phyloP scores from a whole-genome alignment of 2,113 vertebrate species.

The Syngnathus floridae region DNA sequence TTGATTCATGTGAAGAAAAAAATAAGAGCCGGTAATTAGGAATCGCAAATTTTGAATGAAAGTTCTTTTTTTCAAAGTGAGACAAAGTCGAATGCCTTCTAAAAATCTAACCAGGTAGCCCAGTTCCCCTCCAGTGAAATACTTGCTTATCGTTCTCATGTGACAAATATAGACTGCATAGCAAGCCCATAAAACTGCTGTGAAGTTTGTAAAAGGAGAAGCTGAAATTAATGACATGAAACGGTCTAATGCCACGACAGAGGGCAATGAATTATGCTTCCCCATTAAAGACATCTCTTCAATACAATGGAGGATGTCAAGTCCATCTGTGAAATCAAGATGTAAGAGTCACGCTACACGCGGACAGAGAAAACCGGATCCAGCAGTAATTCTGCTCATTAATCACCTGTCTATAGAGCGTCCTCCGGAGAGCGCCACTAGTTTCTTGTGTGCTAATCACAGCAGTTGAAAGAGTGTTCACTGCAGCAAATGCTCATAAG shows the following conservation, averaged over 20 bases:
- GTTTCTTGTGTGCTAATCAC: slow-evolving; percentile 47
- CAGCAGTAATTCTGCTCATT: slow-evolving; percentile 52
- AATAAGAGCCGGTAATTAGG: not conserved
- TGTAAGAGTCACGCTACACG: slow-evolving; percentile 35
- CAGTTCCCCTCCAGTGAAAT: slow-evolving; percentile 6
- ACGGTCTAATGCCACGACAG: slow-evolving; percentile 6
- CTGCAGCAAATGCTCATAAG: slow-evolving; percentile 45
- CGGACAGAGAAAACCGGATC: slow-evolving; percentile 33
- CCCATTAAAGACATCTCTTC: slow-evolving; percentile 32
- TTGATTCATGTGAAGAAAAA: not conserved
- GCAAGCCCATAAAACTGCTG: slow-evolving; percentile 25
- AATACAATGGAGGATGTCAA: slow-evolving; percentile 36
- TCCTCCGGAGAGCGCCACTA: slow-evolving; percentile 36
- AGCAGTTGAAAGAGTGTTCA: slow-evolving; percentile 42
- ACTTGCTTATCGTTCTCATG: slow-evolving; percentile 27
- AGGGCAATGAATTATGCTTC: slow-evolving; percentile 42
- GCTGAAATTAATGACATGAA: slow-evolving; percentile 41
- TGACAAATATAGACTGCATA: slow-evolving; percentile 45
- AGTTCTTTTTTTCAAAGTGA: too few relatives aligned
- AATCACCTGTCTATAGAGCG: slow-evolving; percentile 50
- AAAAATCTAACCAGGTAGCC: not conserved
- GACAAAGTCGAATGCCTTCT: not conserved
- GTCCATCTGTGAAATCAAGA: slow-evolving; percentile 34
- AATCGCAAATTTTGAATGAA: too few relatives aligned
- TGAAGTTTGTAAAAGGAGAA: slow-evolving; percentile 35